Base-by-base conservation (phyloP, 2,113 vertebrate species). In the Chrysemys picta region DNA sequence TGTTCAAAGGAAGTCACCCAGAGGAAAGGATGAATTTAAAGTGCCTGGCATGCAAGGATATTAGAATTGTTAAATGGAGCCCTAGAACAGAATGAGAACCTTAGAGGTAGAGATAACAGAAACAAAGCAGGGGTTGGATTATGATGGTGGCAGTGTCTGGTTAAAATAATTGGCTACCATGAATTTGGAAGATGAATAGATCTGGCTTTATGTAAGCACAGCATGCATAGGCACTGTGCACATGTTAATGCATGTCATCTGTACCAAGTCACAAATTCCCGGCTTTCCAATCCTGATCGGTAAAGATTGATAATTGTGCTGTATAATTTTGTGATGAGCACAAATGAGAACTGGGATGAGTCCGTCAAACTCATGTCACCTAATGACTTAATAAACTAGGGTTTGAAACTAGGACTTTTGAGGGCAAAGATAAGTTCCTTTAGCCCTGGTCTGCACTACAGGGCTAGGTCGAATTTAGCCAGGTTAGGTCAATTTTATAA, bases 311-410 rank as follows among this genome's bases (percentile, higher is more conserved):
- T 47, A 1, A 10, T 49, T 80, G 22, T 76, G n/a, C 35, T 82
- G 3, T 69, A 19, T 62, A 62, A 62, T 24, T 13, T 84, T 80
- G 31, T 31, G 3, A 22, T 12, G 13, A n/a, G 8, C 59, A 56
- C 11, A 27, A 38, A 35, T 62, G 87, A 80, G 47, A 92, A 53
- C 0, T 31, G 35, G 35, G 4, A 21, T 52, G 84, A 87, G 3
- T 5, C 3, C 17, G 25, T 11, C 21, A 54, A 10, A 24, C 2
- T 91, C 2, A 0, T 29, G 6, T 76, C 84, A 84, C 17, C 0
- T 22, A 47, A 0, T 52, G 27, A 42, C 5, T 69, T 52, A 90
- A 19, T 65, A 65, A 69, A 95, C 42, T 16, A 42, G 29, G 8
- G 4, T 27, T 5, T 35, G 11, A 86, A 78, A 52, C 11, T 1